Conservation (phyloP, 2,113 vertebrate species). For the Pitta sordida region DNA sequence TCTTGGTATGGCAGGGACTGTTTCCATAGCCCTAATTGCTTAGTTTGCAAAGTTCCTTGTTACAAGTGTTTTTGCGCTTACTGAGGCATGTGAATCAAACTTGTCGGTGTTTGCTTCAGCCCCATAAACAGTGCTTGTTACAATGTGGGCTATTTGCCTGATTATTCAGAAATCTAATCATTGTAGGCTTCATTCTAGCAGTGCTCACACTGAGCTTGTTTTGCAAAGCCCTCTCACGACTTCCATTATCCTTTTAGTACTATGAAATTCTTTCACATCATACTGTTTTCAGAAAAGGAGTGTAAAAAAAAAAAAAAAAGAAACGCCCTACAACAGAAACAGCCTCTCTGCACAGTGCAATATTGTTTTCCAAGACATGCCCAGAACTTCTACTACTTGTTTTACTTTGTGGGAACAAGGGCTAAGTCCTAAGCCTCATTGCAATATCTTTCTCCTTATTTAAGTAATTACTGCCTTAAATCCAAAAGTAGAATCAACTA, state of each 20-base stretch:
- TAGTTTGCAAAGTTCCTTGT: conserved; percentile 10
- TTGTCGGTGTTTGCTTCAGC: conserved; percentile 31
- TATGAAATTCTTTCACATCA: conserved; percentile 7
- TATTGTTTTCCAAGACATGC: neutral
- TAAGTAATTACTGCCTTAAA: neutral
- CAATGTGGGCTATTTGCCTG: neutral
- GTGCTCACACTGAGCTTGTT: neutral
- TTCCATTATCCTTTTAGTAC: neutral
- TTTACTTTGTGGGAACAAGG: neutral
- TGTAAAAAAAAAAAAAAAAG: neutral
- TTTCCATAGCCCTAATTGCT: conserved; percentile 52
- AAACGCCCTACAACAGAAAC: neutral
- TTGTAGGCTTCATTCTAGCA: neutral
- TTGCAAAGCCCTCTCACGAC: neutral
- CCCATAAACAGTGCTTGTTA: conserved; percentile 27
- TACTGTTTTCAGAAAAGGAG: neutral
- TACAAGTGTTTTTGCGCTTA: conserved; percentile 45
- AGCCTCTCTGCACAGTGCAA: neutral
- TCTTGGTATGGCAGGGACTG: neutral
- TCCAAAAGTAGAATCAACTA: neutral
- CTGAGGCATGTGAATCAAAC: conserved; percentile 49
- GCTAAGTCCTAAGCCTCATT: neutral
- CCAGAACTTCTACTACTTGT: neutral
- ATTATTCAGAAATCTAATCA: conserved; percentile 20
- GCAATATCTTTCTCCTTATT: neutral